These are phyloP conservation scores for Cephalophus harveyi DNA, from an alignment of 2,113 vertebrate species.

Conservation along the genomic window DNA sequence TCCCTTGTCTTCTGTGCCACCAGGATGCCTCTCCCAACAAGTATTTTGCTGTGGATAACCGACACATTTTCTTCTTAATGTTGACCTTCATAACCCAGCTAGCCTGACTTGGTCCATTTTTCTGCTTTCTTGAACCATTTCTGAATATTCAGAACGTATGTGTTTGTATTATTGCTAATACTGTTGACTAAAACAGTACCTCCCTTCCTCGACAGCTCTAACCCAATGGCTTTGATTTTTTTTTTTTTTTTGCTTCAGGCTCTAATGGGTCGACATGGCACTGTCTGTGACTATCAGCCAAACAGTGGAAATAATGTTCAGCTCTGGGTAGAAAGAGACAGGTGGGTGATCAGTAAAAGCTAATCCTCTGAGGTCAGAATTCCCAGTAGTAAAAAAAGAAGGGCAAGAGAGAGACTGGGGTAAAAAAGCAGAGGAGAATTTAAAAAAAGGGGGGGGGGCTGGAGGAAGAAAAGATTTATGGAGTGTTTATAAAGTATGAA, in stretches of 20 bases:
- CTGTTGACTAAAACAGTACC: neutral
- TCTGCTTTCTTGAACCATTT: neutral
- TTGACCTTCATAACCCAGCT: neutral
- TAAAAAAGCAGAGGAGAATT: neutral
- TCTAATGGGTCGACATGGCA: neutral
- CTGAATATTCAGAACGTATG: neutral
- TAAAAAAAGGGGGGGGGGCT: fast-evolving
- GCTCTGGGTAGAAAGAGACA: neutral
- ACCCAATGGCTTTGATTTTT: neutral
- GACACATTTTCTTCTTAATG: neutral
- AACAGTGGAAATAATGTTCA: neutral
- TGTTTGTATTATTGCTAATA: neutral
- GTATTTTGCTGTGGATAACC: neutral
- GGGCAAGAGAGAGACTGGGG: neutral
- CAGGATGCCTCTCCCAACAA: neutral
- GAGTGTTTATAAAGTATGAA: neutral
- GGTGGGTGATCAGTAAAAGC: neutral
- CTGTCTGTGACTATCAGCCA: neutral
- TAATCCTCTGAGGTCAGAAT: neutral
- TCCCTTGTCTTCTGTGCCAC: neutral
- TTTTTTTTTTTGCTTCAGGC: neutral
- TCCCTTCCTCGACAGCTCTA: neutral
- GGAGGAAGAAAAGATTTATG: neutral
- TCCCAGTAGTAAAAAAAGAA: neutral
- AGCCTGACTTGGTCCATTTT: neutral